Conservation (phyloP, 1,140 invertebrate genomes). For the Heliconius melpomene region DNA sequence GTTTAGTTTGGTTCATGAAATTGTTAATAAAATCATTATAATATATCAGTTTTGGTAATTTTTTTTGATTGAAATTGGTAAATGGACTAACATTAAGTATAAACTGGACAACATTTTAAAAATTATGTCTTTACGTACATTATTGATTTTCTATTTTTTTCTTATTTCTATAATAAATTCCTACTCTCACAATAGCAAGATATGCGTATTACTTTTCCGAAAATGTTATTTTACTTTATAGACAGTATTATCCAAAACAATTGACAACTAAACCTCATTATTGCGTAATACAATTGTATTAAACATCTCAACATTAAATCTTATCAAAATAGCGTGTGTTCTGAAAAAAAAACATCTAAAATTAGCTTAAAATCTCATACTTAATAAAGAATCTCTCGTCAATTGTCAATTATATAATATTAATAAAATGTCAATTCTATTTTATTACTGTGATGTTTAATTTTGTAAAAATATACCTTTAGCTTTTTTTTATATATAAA, state of each 20-base stretch:
- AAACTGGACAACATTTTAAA: too few species aligned
- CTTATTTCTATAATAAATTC: too few species aligned
- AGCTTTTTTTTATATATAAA: too few species aligned
- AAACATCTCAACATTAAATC: not conserved
- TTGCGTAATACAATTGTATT: too few species aligned
- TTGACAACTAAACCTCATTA: conserved; percentile 4
- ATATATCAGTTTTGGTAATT: too few species aligned
- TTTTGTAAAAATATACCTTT: not conserved
- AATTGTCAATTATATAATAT: not conserved
- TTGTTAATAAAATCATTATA: not conserved
- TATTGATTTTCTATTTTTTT: too few species aligned
- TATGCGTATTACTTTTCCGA: too few species aligned
- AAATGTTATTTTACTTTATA: too few species aligned
- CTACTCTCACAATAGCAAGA: too few species aligned
- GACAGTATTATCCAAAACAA: not conserved
- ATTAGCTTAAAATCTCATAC: not conserved
- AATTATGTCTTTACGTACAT: too few species aligned
- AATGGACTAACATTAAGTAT: too few species aligned
- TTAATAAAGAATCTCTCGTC: not conserved
- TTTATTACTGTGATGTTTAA: conserved; percentile 4
- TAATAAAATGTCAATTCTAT: not conserved
- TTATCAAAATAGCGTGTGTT: not conserved
- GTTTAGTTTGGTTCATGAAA: not conserved
- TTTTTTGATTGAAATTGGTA: too few species aligned
- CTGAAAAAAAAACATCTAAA: not conserved